A percentile compares a stretch with the other conserved stretches of the same genome.
These are phyloP conservation scores for Icerya purchasi DNA, from an alignment of 2,888 invertebrate genomes.

Conservation along the genomic window DNA sequence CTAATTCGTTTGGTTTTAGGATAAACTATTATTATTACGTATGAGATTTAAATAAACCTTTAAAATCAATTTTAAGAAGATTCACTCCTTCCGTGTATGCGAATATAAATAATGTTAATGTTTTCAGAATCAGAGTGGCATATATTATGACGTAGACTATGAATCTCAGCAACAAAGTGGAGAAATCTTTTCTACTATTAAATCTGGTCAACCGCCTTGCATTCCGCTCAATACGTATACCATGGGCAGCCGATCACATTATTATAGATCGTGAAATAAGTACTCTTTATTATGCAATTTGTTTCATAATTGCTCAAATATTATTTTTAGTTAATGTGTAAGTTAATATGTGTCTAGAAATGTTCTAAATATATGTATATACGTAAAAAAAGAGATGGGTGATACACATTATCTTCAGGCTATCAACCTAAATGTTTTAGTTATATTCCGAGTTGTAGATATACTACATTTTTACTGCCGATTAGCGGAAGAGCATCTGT, in stretches of 20 bases:
- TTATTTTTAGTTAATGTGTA: background rate
- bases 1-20: too few relatives aligned
- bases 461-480: background rate
- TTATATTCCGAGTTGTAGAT: background rate
- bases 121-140: slow-evolving; percentile 66
- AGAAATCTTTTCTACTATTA: slow-evolving; percentile 30
- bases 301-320: background rate
- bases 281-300: background rate
- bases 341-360: background rate
- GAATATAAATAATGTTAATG: slow-evolving; percentile 15
- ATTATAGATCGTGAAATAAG: slow-evolving; percentile 31
- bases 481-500: background rate
- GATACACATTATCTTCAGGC: background rate
- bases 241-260: slow-evolving; percentile 44
- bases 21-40: too few relatives aligned
- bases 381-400: background rate
- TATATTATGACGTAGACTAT: slow-evolving; percentile 76
- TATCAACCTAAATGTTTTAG: too few relatives aligned
- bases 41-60: too few relatives aligned
- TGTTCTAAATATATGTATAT: background rate
- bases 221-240: slow-evolving; percentile 66
- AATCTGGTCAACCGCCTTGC: slow-evolving; percentile 34
- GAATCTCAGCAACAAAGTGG: slow-evolving; percentile 36
- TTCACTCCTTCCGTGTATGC: too few relatives aligned
- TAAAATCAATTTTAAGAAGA: too few relatives aligned